Percentiles rank a stretch among this genome's conserved stretches.
Evolutionary conservation across 2,888 invertebrate species (phyloP).

Genomic region (Cryptus viduatorius): DNA sequence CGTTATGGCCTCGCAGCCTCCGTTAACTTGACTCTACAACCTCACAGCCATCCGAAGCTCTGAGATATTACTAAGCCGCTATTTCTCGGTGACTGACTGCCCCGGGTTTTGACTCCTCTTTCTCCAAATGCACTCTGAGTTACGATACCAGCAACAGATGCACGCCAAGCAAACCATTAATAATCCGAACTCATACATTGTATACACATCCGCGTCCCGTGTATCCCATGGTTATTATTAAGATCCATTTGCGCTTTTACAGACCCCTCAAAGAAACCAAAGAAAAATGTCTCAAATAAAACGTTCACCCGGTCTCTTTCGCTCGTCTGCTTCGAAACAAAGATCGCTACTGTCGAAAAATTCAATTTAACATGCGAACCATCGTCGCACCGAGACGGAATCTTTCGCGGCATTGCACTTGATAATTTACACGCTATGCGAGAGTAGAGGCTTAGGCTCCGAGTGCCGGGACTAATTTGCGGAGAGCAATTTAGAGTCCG

Average conservation of each 20-base stretch:
- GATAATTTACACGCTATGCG: slow-evolving; percentile 50
- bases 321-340: slow-evolving; percentile 24
- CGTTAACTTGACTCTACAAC: not conserved
- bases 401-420: slow-evolving; percentile 50
- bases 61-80: not conserved
- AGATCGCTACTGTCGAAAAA: slow-evolving; percentile 20
- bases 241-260: slow-evolving; percentile 28
- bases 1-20: not conserved
- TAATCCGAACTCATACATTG: slow-evolving; percentile 62
- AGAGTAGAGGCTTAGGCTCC: not conserved
- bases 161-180: slow-evolving; percentile 60
- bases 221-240: slow-evolving; percentile 39
- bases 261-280: not conserved
- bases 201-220: slow-evolving; percentile 33
- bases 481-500: slow-evolving; percentile 30
- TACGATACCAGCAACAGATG: slow-evolving; percentile 57
- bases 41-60: not conserved
- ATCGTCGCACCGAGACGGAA: slow-evolving; percentile 1
- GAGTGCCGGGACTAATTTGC: slow-evolving; percentile 57
- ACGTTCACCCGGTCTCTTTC: not conserved
- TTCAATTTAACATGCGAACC: slow-evolving; percentile 13
- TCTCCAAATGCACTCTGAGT: slow-evolving; percentile 46
- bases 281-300: not conserved
- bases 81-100: slow-evolving; percentile 12
- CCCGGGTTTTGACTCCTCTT: slow-evolving; percentile 5